Percentiles rank a stretch among this genome's conserved stretches.
phyloP scores from a whole-genome alignment of 2,113 vertebrate species.

The Petromus typicus region DNA sequence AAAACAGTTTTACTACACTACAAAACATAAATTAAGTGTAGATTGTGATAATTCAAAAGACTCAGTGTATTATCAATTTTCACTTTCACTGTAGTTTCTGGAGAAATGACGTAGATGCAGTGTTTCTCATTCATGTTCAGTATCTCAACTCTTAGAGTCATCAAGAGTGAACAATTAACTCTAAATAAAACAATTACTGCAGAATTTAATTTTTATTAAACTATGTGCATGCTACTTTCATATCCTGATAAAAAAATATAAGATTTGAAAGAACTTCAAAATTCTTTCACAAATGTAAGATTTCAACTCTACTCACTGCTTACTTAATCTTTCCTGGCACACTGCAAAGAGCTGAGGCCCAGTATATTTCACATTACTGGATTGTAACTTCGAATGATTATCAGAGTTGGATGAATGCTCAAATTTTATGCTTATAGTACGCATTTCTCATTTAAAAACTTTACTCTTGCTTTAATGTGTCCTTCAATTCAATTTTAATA shows the following conservation, averaged over 20 bases:
- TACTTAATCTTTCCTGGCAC: not conserved
- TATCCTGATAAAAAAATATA: not conserved
- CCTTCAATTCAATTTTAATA: conserved; percentile 48
- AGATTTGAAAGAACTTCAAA: not conserved
- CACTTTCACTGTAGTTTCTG: not conserved
- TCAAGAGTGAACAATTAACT: not conserved
- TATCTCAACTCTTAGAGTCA: not conserved
- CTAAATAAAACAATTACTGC: not conserved
- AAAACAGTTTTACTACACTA: not conserved
- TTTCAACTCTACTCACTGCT: not conserved
- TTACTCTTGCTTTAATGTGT: not conserved
- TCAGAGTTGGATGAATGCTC: not conserved
- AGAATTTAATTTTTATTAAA: conserved; percentile 32
- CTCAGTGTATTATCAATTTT: not conserved
- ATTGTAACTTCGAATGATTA: conserved; percentile 31
- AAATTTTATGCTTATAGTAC: conserved; percentile 10
- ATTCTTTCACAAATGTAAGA: not conserved
- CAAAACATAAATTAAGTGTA: not conserved
- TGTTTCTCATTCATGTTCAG: not conserved
- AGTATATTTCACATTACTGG: not conserved
- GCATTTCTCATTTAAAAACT: conserved; percentile 26
- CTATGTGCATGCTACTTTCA: not conserved
- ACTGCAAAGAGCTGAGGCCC: not conserved
- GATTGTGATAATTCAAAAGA: not conserved
- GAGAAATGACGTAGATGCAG: not conserved